phyloP scores from a whole-genome alignment of 2,888 invertebrate genomes.

The Melitaea athalia region DNA sequence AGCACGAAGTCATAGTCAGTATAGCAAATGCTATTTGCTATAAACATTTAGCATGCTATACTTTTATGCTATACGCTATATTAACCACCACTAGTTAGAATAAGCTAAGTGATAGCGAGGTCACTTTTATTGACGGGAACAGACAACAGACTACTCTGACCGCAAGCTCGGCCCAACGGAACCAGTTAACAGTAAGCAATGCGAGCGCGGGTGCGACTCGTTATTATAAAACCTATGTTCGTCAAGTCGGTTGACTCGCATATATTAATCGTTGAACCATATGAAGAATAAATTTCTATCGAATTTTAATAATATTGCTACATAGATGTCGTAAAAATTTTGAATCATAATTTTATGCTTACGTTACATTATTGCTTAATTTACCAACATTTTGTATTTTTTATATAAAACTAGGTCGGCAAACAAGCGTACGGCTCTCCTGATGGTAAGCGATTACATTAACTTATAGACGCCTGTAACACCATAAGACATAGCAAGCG shows the following conservation, averaged over 20 bases:
- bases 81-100: too few species aligned
- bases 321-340: not conserved
- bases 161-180: slow-evolving; percentile 19
- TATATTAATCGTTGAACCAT: slow-evolving; percentile 27
- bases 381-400: not conserved
- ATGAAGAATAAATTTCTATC: slow-evolving; percentile 8
- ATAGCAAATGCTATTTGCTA: too few species aligned
- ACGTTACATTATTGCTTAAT: not conserved
- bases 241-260: slow-evolving; percentile 28
- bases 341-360: not conserved
- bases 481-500: too few species aligned
- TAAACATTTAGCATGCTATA: too few species aligned
- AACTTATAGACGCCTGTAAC: too few species aligned
- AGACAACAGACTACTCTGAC: not conserved
- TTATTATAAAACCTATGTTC: slow-evolving; percentile 32
- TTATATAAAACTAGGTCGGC: too few species aligned
- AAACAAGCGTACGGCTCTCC: too few species aligned
- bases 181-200: slow-evolving; percentile 20
- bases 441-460: too few species aligned
- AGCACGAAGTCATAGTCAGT: too few species aligned
- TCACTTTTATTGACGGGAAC: not conserved
- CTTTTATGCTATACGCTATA: too few species aligned
- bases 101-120: not conserved
- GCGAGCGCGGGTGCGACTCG: slow-evolving; percentile 25
- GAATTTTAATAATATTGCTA: not conserved